These are phyloP conservation scores for Grapholita molesta DNA, from an alignment of 1,140 invertebrate genomes.

Conservation along the genomic window DNA sequence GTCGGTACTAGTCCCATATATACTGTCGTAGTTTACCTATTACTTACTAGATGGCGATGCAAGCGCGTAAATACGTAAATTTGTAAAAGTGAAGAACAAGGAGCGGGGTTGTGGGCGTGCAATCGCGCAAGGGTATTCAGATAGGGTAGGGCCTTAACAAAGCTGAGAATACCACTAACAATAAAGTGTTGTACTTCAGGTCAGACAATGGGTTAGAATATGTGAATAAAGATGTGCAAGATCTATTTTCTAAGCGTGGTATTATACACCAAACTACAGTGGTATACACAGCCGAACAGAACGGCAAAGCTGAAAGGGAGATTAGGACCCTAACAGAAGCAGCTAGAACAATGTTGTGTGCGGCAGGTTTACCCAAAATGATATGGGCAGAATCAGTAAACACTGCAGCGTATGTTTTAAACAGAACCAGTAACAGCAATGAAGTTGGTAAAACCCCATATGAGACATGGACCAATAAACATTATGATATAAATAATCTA, in stretches of 20 bases:
- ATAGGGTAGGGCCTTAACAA: conserved; percentile 34
- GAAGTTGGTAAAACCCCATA: conserved; percentile 34
- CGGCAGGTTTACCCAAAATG: conserved; percentile 31
- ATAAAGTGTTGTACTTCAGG: conserved; percentile 44
- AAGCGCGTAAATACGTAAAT: too few species aligned
- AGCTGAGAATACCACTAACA: conserved; percentile 39
- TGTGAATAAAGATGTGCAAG: conserved; percentile 43
- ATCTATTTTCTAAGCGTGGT: conserved; percentile 33
- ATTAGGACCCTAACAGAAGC: conserved; percentile 65
- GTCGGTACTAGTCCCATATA: too few species aligned
- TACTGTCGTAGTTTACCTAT: too few species aligned
- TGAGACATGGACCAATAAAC: conserved; percentile 36
- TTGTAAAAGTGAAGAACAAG: conserved; percentile 60
- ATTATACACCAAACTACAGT: conserved; percentile 52
- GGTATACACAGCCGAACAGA: conserved; percentile 70
- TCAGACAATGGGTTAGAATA: conserved; percentile 69
- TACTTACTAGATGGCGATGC: too few species aligned
- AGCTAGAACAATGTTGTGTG: conserved; percentile 49
- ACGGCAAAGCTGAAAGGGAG: conserved; percentile 63
- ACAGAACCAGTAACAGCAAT: conserved; percentile 45
- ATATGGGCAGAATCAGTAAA: conserved; percentile 62
- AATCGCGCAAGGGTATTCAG: conserved; percentile 36
- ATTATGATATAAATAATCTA: conserved; percentile 38
- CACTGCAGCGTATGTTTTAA: conserved; percentile 52
- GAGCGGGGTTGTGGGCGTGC: too few species aligned